These are phyloP conservation scores for Agonopterix heracliana DNA, from an alignment of 2,888 invertebrate species.

Conservation along the genomic window DNA sequence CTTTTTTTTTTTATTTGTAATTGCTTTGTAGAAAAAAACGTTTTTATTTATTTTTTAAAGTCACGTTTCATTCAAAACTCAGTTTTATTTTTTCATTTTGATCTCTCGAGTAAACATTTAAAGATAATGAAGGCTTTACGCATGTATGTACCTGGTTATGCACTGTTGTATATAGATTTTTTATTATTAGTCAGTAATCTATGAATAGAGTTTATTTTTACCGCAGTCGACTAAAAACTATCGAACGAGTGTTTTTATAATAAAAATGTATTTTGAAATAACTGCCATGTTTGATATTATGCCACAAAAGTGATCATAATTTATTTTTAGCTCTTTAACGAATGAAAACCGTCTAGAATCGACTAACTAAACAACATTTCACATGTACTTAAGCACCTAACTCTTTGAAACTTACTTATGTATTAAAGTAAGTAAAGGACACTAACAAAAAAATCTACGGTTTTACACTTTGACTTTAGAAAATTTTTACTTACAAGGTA, in stretches of 20 bases:
- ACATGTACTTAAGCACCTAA: too few relatives aligned
- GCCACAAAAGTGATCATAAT: too few relatives aligned
- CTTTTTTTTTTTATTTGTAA: background rate
- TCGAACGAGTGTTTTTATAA: slow-evolving; percentile 52
- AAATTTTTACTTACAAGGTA: too few relatives aligned
- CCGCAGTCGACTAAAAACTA: slow-evolving; percentile 72
- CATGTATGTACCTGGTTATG: slow-evolving; percentile 7
- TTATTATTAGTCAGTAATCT: slow-evolving; percentile 38
- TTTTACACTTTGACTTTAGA: too few relatives aligned
- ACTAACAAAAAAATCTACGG: too few relatives aligned
- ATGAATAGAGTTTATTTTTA: slow-evolving; percentile 58
- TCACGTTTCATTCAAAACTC: too few relatives aligned
- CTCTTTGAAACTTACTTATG: too few relatives aligned
- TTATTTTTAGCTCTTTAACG: too few relatives aligned
- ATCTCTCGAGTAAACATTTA: background rate
- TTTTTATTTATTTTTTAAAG: too few relatives aligned
- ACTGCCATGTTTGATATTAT: slow-evolving; percentile 13
- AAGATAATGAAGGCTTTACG: background rate
- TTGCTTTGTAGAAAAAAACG: background rate
- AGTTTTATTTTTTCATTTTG: background rate
- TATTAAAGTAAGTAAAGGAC: too few relatives aligned
- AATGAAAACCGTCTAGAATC: too few relatives aligned
- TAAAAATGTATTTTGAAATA: slow-evolving; percentile 48
- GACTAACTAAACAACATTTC: too few relatives aligned
- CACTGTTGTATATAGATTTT: slow-evolving; percentile 61